These are phyloP conservation scores for Butorides virescens DNA, from an alignment of 2,113 vertebrate genomes.

Conservation along the genomic window DNA sequence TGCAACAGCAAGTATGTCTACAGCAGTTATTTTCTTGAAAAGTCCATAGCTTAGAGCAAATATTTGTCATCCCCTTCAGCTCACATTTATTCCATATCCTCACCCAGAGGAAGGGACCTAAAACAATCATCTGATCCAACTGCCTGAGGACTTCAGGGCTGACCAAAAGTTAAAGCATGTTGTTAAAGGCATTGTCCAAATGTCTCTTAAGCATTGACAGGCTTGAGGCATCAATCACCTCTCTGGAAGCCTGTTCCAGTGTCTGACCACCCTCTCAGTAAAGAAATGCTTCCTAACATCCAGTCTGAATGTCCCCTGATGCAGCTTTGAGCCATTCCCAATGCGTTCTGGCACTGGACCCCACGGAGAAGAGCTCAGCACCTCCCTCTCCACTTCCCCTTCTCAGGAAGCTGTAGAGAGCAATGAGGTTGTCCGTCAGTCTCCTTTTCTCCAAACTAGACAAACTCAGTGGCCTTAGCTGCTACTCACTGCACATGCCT, in stretches of 20 bases:
- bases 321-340: neutral
- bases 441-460: neutral
- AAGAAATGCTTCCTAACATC: neutral
- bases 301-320: neutral
- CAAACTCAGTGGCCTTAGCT: neutral
- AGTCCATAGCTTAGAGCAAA: neutral
- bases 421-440: neutral
- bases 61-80: neutral
- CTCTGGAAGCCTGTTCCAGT: neutral
- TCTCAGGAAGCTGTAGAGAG: neutral
- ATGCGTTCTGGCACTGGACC: fast-evolving
- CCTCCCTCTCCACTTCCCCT: neutral
- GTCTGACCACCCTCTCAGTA: neutral
- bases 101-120: neutral
- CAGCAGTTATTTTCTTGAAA: neutral
- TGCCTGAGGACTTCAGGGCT: neutral
- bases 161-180: neutral
- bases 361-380: neutral
- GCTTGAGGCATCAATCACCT: neutral
- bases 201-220: neutral
- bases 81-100: neutral
- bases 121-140: neutral
- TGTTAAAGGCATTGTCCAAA: neutral
- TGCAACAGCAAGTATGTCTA: neutral
- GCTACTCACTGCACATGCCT: neutral